Conservation (phyloP, 2,113 vertebrate species). For the Protobothrops flavoviridis region DNA sequence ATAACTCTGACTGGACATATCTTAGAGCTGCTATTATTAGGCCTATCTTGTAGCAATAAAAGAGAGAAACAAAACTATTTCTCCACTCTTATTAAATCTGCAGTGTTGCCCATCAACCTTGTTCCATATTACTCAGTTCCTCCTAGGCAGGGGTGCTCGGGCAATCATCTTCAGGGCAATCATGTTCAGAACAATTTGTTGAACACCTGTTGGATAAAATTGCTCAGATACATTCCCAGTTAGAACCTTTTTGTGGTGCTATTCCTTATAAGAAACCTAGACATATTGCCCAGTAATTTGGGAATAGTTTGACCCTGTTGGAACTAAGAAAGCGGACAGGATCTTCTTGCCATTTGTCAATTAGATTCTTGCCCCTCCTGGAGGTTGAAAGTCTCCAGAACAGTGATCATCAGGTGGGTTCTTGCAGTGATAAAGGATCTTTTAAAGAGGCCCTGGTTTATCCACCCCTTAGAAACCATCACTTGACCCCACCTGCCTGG, state of each 20-base stretch:
- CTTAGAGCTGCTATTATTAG: background rate
- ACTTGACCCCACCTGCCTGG: background rate
- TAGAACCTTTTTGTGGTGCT: background rate
- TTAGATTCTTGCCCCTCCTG: background rate
- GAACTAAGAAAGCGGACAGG: background rate
- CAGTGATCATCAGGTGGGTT: background rate
- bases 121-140: background rate
- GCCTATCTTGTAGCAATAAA: background rate
- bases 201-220: background rate
- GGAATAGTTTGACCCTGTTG: background rate
- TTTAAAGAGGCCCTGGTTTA: background rate
- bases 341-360: background rate
- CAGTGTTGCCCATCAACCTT: background rate
- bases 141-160: background rate
- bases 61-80: background rate
- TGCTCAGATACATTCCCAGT: background rate
- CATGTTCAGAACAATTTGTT: background rate
- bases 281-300: background rate
- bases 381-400: background rate
- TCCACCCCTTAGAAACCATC: background rate
- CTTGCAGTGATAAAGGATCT: background rate
- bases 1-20: background rate
- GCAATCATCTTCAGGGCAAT: background rate
- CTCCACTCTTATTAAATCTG: background rate
- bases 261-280: background rate